Evolutionary conservation across 2,113 vertebrate species (phyloP), one percentile per base, ranked within the genome.

Genomic region (Dipodomys merriami): DNA sequence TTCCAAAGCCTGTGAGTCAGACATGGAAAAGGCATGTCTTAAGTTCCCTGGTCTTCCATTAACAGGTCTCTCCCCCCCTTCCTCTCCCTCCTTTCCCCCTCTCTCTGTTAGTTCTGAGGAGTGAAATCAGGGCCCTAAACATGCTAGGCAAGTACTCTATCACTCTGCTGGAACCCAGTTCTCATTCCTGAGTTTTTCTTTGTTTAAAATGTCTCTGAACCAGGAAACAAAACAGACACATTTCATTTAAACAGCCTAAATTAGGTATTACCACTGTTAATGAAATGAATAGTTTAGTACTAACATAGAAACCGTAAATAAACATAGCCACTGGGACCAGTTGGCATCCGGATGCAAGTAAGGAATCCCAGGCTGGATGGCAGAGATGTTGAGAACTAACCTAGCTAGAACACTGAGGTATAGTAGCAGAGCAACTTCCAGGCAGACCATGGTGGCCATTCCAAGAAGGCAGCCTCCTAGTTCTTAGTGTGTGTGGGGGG

Each of bases 181-280:
- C 35, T 77, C 35, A 35, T 11, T 16, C 74, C 13, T 46, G 27
- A 65, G 25, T 60, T 93, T 85, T 87, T 73, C 77, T 86, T 86
- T 71, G 53, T 89, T 91, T 89, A 73, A 64, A 83, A 95, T 46
- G 86, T 27, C 23, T 72, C 8, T 83, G 88, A 57, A 81, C 64
- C 30, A 81, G 74, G 62, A 93, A 90, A 73, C 35, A 80, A 78
- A 90, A 88, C 71, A 85, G 78, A 13, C 1, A 27, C 72, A 89
- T 80, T 90, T 88, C 60, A 73, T 44, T 29, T n/a, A 53, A 22
- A 84, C 65, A 68, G 64, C 82, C n/a, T 90, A 78, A 86, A 73
- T 78, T 87, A 46, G 19, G 44, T 89, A 80, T 35, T 80, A 80
- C 44, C 46, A 80, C n/a, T 83, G 67, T 83, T 72, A 67, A 88